Percentiles rank a stretch among this genome's conserved stretches.
phyloP scores from a whole-genome alignment of 2,113 vertebrate genomes.

The Rhombomys opimus region DNA sequence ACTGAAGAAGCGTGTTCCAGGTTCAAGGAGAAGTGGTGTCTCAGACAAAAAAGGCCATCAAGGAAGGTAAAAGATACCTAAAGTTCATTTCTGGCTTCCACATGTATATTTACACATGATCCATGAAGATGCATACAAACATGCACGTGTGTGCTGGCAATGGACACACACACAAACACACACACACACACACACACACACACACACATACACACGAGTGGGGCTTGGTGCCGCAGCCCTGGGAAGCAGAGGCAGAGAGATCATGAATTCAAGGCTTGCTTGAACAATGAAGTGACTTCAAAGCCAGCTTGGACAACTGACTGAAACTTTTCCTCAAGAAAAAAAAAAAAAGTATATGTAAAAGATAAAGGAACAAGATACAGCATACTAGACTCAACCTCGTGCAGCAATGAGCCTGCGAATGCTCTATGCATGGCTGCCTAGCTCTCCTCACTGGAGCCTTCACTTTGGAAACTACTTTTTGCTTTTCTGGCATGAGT shows the following conservation, averaged over 20 bases:
- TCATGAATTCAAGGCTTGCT: neutral
- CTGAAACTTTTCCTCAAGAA: neutral
- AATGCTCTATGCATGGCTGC: neutral
- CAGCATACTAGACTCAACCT: neutral
- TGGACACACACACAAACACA: neutral
- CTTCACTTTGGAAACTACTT: neutral
- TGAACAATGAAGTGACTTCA: neutral
- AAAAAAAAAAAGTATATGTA: neutral
- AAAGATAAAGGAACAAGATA: neutral
- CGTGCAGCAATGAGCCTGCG: neutral
- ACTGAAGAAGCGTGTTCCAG: neutral
- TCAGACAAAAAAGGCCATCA: neutral
- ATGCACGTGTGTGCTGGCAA: neutral
- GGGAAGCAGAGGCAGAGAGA: neutral
- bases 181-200: neutral
- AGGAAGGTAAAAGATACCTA: neutral
- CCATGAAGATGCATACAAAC: neutral
- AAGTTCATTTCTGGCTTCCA: neutral
- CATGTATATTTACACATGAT: neutral
- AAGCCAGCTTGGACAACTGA: neutral
- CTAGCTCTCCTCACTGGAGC: neutral
- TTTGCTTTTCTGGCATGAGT: constrained; percentile 26
- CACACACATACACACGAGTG: neutral
- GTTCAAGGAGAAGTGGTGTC: neutral
- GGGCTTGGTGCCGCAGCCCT: neutral